phyloP scores from a whole-genome alignment of 2,113 vertebrate genomes.

The Sphaerodactylus townsendi region DNA sequence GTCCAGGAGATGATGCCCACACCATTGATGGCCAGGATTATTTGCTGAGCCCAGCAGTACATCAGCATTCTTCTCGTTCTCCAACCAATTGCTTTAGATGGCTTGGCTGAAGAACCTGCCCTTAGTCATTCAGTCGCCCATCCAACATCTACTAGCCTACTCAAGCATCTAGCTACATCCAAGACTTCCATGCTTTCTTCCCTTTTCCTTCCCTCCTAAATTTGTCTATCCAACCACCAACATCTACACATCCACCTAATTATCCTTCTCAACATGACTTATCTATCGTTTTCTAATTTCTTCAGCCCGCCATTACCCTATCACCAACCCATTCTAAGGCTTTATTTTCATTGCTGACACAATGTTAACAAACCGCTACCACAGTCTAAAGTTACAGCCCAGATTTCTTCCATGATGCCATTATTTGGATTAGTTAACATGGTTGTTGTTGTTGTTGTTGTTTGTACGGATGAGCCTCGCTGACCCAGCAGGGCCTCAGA shows the following conservation, averaged over 20 bases:
- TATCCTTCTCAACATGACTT: background rate
- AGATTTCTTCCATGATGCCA: background rate
- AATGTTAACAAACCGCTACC: background rate
- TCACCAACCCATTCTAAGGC: background rate
- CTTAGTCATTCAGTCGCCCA: background rate
- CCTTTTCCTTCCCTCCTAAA: background rate
- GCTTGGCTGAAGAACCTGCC: no score
- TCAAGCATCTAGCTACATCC: no score
- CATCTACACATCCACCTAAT: background rate
- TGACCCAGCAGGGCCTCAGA: no score
- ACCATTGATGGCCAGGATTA: no score
- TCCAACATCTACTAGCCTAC: background rate
- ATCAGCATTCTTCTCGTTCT: no score
- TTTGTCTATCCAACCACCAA: background rate
- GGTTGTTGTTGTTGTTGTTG: no score
- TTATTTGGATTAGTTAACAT: background rate
- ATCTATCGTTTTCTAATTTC: background rate
- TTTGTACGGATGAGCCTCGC: no score
- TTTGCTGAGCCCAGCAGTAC: no score
- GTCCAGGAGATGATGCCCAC: no score
- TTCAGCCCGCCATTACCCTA: background rate
- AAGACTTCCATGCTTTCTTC: no score
- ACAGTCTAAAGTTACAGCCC: background rate
- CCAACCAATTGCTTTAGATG: no score
- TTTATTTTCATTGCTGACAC: background rate